Conservation (phyloP, 2,113 vertebrate genomes). For the Corythaixoides concolor region DNA sequence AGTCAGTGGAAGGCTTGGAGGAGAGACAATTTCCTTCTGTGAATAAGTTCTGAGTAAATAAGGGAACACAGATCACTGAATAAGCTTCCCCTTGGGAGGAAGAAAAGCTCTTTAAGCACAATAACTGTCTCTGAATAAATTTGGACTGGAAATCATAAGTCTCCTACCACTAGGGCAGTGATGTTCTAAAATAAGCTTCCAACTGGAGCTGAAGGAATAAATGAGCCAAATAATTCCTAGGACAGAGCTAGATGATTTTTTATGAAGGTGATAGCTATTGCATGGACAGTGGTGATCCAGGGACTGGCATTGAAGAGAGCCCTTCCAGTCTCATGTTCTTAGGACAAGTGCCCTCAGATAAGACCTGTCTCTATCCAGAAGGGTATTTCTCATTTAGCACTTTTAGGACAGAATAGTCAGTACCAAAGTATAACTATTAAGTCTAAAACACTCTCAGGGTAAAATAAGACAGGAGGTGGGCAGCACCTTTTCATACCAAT, state of each 20-base stretch:
- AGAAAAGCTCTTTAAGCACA: not conserved
- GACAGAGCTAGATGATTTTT: not conserved
- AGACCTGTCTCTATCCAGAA: not conserved
- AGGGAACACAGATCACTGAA: not conserved
- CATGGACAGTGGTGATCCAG: not conserved
- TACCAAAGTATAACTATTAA: not conserved
- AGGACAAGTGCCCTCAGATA: not conserved
- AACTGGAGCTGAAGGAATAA: not conserved
- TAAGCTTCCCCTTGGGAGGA: not conserved
- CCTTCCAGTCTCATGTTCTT: not conserved
- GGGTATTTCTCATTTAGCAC: not conserved
- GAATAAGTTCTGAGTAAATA: conserved; percentile 19
- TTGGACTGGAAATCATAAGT: not conserved
- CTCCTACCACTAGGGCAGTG: not conserved
- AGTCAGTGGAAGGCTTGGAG: not conserved
- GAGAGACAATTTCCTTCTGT: not conserved
- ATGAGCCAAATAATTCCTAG: not conserved
- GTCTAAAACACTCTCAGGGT: not conserved
- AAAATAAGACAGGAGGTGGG: not conserved
- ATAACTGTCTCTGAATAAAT: not conserved
- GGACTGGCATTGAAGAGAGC: not conserved
- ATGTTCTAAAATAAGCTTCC: not conserved
- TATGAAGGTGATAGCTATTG: not conserved
- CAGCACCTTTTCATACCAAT: not conserved
- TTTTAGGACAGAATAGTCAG: not conserved